These are phyloP conservation scores for Hyperoplus lanceolatus DNA, from an alignment of 2,797 vertebrate genomes.

Conservation along the genomic window DNA sequence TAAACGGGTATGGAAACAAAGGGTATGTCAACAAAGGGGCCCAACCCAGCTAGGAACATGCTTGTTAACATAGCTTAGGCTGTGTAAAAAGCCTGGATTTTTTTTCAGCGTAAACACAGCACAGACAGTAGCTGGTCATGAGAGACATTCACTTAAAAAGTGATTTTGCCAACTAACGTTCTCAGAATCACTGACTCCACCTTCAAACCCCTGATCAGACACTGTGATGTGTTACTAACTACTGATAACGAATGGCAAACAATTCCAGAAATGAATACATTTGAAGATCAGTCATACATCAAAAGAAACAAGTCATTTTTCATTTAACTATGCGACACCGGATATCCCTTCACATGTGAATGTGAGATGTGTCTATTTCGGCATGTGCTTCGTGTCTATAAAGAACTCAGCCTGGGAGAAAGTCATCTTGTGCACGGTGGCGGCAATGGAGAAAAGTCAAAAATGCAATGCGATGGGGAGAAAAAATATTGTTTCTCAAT, in stretches of 20 bases:
- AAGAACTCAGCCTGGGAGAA: constrained; percentile 3
- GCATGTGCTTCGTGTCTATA: constrained; percentile 7
- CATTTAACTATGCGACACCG: not conserved
- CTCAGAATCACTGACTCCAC: no score
- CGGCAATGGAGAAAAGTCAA: not conserved
- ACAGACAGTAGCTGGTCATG: no score
- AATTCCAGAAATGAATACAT: not conserved
- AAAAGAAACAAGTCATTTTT: not conserved
- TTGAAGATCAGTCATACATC: not conserved
- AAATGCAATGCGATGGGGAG: not conserved
- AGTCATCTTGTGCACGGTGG: not conserved
- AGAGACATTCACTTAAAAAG: no score
- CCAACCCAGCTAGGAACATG: no score
- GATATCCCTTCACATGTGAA: not conserved
- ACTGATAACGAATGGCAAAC: not conserved
- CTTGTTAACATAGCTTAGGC: no score
- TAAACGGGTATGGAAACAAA: no score
- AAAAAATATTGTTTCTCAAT: constrained; percentile 31
- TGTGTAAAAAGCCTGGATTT: no score
- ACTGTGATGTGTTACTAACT: not conserved
- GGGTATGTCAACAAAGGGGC: no score
- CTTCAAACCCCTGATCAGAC: no score
- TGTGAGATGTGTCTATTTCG: not conserved
- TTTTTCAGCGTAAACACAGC: no score
- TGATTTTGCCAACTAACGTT: no score